These are phyloP conservation scores for Prunella strophiata DNA, from an alignment of 2,797 vertebrate species.

Conservation along the genomic window DNA sequence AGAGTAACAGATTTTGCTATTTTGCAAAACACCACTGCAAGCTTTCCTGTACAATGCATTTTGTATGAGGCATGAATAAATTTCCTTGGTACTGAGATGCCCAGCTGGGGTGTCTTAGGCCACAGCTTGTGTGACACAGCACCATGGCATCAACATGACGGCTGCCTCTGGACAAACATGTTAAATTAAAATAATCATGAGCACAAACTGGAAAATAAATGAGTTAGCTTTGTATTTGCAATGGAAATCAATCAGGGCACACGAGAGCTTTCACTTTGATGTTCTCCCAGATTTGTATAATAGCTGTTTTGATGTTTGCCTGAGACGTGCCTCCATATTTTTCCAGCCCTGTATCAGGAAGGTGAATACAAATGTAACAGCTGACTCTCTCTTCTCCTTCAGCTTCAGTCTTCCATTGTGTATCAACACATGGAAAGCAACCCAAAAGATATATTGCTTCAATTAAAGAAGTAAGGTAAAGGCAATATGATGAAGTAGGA, in stretches of 20 bases:
- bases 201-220: slow-evolving; percentile 40
- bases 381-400: neutral
- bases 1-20: slow-evolving; percentile 29
- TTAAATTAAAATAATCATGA: slow-evolving; percentile 58
- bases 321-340: neutral
- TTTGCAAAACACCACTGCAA: slow-evolving; percentile 29
- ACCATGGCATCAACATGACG: slow-evolving; percentile 20
- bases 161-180: neutral
- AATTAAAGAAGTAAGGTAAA: neutral
- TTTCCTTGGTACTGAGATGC: neutral
- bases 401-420: neutral
- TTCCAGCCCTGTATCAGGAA: neutral
- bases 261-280: slow-evolving; percentile 6
- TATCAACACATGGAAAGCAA: neutral
- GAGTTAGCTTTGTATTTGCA: slow-evolving; percentile 48
- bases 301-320: slow-evolving; percentile 41
- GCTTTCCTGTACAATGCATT: neutral
- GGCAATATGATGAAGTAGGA: neutral
- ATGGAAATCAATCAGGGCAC: slow-evolving; percentile 48
- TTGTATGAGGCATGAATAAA: slow-evolving; percentile 24
- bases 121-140: slow-evolving; percentile 21
- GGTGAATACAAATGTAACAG: neutral
- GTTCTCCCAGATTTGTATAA: slow-evolving; percentile 23
- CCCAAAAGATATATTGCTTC: neutral
- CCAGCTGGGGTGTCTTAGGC: slow-evolving; percentile 33